Percentiles rank a stretch among this genome's conserved stretches.
Conservation (phyloP, 2,797 vertebrate species). For the Myotis daubentonii region DNA sequence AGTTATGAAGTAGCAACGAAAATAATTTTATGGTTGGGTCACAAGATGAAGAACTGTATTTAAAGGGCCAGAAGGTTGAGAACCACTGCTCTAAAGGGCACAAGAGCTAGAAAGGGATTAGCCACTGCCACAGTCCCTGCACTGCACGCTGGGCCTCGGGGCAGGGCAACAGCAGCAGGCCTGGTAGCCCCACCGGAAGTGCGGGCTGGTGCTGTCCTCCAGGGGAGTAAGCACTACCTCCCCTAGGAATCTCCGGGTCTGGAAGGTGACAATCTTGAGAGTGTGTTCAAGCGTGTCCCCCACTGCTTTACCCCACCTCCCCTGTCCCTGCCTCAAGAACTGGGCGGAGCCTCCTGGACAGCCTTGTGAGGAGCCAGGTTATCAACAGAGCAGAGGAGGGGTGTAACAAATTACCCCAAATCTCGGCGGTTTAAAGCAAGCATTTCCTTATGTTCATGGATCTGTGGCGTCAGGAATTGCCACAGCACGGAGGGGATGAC, state of each 20-base stretch:
- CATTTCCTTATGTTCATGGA: neutral
- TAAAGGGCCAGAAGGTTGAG: too few relatives aligned
- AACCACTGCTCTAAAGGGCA: neutral
- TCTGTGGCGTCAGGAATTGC: slow-evolving; percentile 24
- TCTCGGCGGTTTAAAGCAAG: neutral
- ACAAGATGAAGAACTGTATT: too few relatives aligned
- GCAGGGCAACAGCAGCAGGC: neutral
- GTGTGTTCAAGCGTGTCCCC: neutral
- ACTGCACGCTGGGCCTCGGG: neutral
- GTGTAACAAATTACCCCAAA: neutral
- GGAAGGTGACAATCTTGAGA: slow-evolving; percentile 18
- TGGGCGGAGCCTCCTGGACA: slow-evolving; percentile 82
- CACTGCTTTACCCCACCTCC: slow-evolving; percentile 56
- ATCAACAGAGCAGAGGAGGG: slow-evolving; percentile 83
- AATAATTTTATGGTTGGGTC: too few relatives aligned
- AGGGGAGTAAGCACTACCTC: neutral
- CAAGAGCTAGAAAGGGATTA: neutral
- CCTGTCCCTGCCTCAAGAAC: slow-evolving; percentile 82
- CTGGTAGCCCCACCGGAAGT: neutral
- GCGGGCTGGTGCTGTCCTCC: neutral
- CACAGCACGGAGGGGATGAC: neutral
- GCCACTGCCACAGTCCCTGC: neutral
- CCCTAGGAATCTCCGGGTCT: neutral
- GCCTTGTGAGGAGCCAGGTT: slow-evolving; percentile 82
- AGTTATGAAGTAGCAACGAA: too few relatives aligned